These are phyloP conservation scores for Ganaspis brasiliensis DNA, from an alignment of 2,888 invertebrate species.

Conservation along the genomic window DNA sequence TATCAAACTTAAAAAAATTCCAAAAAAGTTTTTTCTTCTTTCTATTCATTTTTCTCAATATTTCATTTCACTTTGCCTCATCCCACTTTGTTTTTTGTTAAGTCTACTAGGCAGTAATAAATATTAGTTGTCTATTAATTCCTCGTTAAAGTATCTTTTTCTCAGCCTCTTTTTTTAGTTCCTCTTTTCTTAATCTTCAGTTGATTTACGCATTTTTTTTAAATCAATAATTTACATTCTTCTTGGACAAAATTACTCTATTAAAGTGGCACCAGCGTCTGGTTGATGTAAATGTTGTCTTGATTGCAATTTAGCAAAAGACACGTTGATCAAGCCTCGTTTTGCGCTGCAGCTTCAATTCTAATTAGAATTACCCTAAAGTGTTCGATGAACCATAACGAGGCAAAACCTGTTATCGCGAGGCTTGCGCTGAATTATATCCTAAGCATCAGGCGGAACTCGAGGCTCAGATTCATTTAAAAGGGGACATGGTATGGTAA, in stretches of 20 bases:
- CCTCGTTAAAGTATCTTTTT: no score
- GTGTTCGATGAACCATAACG: constrained; percentile 46
- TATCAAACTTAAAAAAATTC: no score
- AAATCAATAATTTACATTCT: no score
- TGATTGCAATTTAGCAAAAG: constrained; percentile 19
- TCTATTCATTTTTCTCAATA: no score
- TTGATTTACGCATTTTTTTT: no score
- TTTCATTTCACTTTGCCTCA: no score
- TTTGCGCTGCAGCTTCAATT: constrained; percentile 5
- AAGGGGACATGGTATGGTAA: constrained; percentile 49
- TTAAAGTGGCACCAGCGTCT: not conserved
- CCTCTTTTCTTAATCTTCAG: no score
- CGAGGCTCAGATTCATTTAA: constrained; percentile 52
- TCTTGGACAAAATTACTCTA: constrained; percentile 28
- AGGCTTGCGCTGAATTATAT: constrained; percentile 62
- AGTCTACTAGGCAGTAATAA: no score
- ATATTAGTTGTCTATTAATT: no score
- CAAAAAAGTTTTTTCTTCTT: no score
- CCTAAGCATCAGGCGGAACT: constrained; percentile 53
- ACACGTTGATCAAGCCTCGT: constrained; percentile 1
- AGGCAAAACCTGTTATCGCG: constrained; percentile 60
- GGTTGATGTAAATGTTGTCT: not conserved
- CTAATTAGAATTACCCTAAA: constrained; percentile 43
- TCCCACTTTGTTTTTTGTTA: no score
- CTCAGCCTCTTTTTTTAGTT: no score